These are phyloP conservation scores for Lasioglossum lativentre DNA, from an alignment of 2,888 invertebrate species.

Conservation along the genomic window DNA sequence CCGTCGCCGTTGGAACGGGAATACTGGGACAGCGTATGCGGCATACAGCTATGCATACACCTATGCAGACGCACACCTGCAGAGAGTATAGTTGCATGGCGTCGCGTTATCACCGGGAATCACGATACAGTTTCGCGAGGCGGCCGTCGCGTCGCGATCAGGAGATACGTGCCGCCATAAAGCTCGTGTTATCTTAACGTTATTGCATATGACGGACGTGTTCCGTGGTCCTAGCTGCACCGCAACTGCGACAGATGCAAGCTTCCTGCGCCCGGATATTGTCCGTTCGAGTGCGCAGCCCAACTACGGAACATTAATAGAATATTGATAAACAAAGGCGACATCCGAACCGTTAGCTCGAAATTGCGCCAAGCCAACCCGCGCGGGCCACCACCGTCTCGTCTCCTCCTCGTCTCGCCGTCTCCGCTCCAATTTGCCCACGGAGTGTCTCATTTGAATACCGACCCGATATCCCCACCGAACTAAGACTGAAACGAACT, in stretches of 20 bases:
- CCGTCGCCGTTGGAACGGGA: not conserved
- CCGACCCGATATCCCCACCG: not conserved
- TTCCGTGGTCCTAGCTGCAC: conserved; percentile 39
- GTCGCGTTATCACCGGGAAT: conserved; percentile 41
- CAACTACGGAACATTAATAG: conserved; percentile 52
- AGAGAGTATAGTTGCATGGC: not conserved
- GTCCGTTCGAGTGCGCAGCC: conserved; percentile 30
- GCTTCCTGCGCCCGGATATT: conserved; percentile 51
- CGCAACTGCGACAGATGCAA: conserved; percentile 54
- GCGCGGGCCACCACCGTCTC: not conserved
- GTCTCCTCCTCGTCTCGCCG: not conserved
- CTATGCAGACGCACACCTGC: not conserved
- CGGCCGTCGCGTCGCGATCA: conserved; percentile 48
- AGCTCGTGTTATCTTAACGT: conserved; percentile 77
- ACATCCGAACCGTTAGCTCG: conserved; percentile 11
- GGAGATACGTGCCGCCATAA: conserved; percentile 73
- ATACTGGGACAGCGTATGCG: not conserved
- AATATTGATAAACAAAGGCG: conserved; percentile 53
- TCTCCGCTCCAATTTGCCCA: not conserved
- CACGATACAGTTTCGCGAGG: conserved; percentile 45
- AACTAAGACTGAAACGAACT: not conserved
- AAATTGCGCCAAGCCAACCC: not conserved
- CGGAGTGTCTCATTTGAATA: not conserved
- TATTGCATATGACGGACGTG: conserved; percentile 80
- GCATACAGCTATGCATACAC: not conserved